These are phyloP conservation scores for Megamerina dolium DNA, from an alignment of 2,888 invertebrate genomes.

Conservation along the genomic window DNA sequence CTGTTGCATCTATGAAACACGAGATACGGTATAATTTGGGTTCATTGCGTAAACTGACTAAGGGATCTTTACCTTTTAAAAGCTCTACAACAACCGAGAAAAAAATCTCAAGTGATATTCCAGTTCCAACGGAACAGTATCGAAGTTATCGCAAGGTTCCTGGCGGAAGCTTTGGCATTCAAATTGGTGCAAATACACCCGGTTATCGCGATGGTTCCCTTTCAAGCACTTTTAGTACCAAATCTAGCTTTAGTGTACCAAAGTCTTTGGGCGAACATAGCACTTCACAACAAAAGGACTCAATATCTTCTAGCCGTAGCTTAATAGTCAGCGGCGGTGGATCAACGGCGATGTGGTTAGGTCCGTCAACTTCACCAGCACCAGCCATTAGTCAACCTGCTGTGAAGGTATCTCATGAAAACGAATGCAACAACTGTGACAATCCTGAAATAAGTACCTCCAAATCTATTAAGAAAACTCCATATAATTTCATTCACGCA, in stretches of 20 bases:
- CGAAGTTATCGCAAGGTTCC: conserved; percentile 66
- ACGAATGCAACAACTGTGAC: conserved; percentile 10
- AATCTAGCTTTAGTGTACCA: not conserved
- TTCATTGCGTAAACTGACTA: conserved; percentile 65
- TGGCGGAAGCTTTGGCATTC: conserved; percentile 51
- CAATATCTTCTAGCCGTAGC: conserved; percentile 36
- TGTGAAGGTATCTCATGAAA: not conserved
- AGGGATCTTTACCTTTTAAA: conserved; percentile 47
- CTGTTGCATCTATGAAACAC: conserved; percentile 34
- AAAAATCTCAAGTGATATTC: conserved; percentile 53
- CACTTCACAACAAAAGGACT: conserved; percentile 24
- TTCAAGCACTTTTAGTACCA: not conserved
- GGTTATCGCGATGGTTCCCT: conserved; percentile 27
- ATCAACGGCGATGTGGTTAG: conserved; percentile 21
- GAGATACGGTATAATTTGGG: conserved; percentile 56
- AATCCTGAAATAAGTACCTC: conserved; percentile 15
- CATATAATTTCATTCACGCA: conserved; percentile 62
- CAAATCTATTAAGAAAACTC: conserved; percentile 47
- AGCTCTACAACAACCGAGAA: conserved; percentile 28
- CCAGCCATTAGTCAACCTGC: conserved; percentile 19
- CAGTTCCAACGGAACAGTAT: conserved; percentile 73
- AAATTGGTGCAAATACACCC: conserved; percentile 46
- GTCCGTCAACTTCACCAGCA: conserved; percentile 37
- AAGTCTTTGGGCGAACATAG: no score
- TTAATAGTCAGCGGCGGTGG: conserved; percentile 30